Conservation (phyloP, 2,888 invertebrate species). For the Aethes cnicana region DNA sequence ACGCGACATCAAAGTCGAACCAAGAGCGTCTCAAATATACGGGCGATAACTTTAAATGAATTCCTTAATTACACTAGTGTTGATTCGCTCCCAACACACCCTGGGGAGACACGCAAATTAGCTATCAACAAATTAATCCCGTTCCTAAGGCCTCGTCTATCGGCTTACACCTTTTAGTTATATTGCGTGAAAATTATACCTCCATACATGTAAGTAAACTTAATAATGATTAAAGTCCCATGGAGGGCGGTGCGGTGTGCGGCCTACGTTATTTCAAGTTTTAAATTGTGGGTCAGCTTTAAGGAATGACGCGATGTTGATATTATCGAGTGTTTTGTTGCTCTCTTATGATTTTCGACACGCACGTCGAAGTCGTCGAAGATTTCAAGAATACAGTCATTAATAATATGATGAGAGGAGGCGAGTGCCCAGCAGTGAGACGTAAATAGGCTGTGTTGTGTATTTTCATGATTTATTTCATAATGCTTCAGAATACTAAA, state of each 20-base stretch:
- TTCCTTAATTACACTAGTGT: slow-evolving; percentile 77
- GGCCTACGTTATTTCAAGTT: slow-evolving; percentile 2
- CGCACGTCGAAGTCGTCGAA: no score
- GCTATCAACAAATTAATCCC: slow-evolving; percentile 71
- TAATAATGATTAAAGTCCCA: slow-evolving; percentile 43
- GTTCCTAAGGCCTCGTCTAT: slow-evolving; percentile 53
- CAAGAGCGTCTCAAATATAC: slow-evolving; percentile 45
- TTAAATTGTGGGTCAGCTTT: not conserved
- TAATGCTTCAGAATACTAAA: no score
- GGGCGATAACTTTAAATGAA: slow-evolving; percentile 72
- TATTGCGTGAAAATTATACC: slow-evolving; percentile 49
- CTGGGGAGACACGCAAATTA: slow-evolving; percentile 63
- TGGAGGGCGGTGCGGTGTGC: slow-evolving; percentile 3
- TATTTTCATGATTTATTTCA: no score
- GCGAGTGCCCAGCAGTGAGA: no score
- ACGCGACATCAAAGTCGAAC: slow-evolving; percentile 29
- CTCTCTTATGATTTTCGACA: no score
- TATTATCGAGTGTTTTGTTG: no score
- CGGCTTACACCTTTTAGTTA: slow-evolving; percentile 50
- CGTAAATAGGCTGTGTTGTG: no score
- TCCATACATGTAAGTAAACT: slow-evolving; percentile 44
- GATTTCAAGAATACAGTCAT: no score
- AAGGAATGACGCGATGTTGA: not conserved
- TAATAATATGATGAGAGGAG: no score
- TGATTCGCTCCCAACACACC: slow-evolving; percentile 70